A percentile compares a stretch with the other conserved stretches of the same genome.
These are phyloP conservation scores for Hystrix brachyura DNA, from an alignment of 2,113 vertebrate species.

Conservation along the genomic window DNA sequence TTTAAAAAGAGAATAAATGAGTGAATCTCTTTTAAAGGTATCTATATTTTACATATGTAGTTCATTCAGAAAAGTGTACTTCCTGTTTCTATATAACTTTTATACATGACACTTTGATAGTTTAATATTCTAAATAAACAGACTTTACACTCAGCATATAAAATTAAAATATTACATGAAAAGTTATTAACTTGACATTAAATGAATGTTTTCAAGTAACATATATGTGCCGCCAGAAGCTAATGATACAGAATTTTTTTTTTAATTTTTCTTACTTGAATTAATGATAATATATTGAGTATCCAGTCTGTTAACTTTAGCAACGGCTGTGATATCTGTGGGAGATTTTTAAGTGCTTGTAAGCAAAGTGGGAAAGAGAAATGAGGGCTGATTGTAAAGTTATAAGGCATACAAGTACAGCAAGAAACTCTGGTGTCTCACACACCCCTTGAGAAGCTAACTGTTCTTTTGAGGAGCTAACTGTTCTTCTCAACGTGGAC, in stretches of 20 bases:
- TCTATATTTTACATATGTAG: not conserved
- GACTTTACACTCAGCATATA: conserved; percentile 50
- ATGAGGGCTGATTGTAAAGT: not conserved
- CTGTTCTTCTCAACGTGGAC: not conserved
- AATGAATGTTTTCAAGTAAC: conserved; percentile 62
- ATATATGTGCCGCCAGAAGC: conserved; percentile 36
- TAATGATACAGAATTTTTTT: not conserved
- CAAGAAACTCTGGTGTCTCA: not conserved
- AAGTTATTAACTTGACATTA: conserved; percentile 8
- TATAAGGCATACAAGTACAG: not conserved
- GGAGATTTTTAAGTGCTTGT: conserved; percentile 20
- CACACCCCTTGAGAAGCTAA: not conserved
- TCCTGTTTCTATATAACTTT: conserved; percentile 24
- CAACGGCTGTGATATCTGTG: not conserved
- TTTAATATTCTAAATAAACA: conserved; percentile 61
- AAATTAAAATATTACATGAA: conserved; percentile 7
- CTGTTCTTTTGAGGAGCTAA: not conserved
- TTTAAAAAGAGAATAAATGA: conserved; percentile 31
- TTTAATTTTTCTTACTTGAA: conserved; percentile 53
- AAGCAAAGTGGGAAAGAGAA: conserved; percentile 30
- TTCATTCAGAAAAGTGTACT: conserved; percentile 28
- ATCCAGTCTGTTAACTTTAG: not conserved
- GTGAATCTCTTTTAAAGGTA: conserved; percentile 43
- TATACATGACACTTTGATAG: conserved; percentile 3
- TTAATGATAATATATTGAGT: conserved; percentile 17